These are phyloP conservation scores for Tympanoctomys barrerae DNA, from an alignment of 2,797 vertebrate species.

Conservation along the genomic window DNA sequence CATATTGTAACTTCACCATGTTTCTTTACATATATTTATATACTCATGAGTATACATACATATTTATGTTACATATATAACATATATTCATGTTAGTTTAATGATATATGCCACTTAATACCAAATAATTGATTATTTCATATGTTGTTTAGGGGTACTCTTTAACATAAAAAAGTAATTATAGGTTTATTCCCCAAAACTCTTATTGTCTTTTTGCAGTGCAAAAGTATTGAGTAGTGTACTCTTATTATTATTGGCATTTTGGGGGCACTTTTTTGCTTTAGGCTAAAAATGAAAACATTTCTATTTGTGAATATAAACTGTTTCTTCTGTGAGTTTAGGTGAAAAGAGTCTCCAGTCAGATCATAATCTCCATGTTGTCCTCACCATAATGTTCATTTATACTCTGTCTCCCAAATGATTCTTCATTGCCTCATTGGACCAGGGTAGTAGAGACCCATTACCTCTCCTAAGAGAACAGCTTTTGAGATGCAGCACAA, in stretches of 20 bases:
- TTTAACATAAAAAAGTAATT: conserved; percentile 65
- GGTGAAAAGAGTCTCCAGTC: not conserved
- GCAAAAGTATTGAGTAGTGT: not conserved
- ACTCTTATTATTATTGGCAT: not conserved
- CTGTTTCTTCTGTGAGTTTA: not conserved
- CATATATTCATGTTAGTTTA: conserved; percentile 12
- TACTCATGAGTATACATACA: too few relatives aligned
- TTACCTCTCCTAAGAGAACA: not conserved
- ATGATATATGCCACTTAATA: not conserved
- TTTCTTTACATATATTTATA: conserved; percentile 46
- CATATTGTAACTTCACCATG: not conserved
- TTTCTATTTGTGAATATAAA: not conserved
- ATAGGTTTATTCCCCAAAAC: not conserved
- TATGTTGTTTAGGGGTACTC: conserved; percentile 25
- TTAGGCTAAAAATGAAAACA: conserved; percentile 29
- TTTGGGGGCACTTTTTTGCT: not conserved
- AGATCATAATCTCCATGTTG: conserved; percentile 4
- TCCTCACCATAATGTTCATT: not conserved
- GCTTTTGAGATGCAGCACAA: not conserved
- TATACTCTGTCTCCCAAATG: not conserved
- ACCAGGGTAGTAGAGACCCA: not conserved
- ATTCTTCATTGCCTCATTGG: not conserved
- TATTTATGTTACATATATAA: too few relatives aligned
- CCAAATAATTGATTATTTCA: conserved; percentile 11
- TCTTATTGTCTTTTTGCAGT: conserved; percentile 32